Percentiles rank a stretch among this genome's conserved stretches.
These are phyloP conservation scores for Phytoseiulus persimilis DNA, from an alignment of 2,888 invertebrate genomes.

Conservation along the genomic window DNA sequence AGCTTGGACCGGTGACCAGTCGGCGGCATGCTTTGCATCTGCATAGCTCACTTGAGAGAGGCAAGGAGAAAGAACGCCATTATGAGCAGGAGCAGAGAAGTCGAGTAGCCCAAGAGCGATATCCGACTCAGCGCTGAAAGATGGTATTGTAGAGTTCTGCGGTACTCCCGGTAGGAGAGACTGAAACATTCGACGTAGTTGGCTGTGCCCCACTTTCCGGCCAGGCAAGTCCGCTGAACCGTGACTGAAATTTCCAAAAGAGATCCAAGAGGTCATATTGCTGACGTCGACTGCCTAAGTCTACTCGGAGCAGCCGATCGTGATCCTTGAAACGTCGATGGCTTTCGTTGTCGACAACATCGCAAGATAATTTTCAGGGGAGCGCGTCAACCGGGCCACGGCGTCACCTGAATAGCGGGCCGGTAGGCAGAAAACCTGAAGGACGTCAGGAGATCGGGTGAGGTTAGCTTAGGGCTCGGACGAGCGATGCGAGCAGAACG, in stretches of 20 bases:
- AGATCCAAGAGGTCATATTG: background rate
- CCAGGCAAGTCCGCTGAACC: conserved; percentile 12
- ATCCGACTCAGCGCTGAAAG: conserved; percentile 30
- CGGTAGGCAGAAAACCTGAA: too few species aligned
- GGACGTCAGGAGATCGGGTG: too few species aligned
- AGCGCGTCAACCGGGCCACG: too few species aligned
- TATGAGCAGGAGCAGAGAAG: conserved; percentile 47
- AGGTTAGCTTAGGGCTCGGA: too few species aligned
- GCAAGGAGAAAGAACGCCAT: conserved; percentile 51
- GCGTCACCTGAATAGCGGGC: too few species aligned
- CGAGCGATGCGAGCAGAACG: too few species aligned
- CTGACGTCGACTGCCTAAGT: background rate
- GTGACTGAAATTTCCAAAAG: background rate
- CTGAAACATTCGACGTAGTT: conserved; percentile 19
- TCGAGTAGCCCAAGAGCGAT: conserved; percentile 17
- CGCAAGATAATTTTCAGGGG: too few species aligned
- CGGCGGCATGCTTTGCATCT: background rate
- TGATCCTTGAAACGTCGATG: too few species aligned
- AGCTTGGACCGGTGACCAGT: background rate
- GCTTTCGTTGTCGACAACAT: too few species aligned
- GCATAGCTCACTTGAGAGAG: conserved; percentile 50
- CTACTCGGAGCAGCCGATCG: too few species aligned
- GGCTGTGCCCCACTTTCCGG: background rate
- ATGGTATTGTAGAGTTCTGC: background rate
- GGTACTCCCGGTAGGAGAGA: conserved; percentile 10